phyloP scores from a whole-genome alignment of 2,888 invertebrate genomes.

The Eupithecia subfuscata region DNA sequence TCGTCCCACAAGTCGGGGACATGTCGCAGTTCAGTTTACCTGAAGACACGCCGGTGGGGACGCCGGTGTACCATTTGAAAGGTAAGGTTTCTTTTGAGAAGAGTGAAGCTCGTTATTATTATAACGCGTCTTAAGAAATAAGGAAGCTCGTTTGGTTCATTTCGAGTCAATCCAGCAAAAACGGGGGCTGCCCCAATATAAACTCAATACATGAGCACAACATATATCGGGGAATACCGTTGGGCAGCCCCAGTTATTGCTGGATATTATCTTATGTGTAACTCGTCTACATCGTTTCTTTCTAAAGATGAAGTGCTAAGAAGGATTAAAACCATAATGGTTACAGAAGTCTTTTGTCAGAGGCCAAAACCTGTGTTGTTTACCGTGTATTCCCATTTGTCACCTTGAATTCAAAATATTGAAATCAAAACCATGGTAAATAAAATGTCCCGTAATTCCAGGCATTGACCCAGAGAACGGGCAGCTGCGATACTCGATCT shows the following conservation, averaged over 20 bases:
- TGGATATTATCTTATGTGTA: no score
- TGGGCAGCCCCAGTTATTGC: no score
- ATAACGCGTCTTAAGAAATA: background rate
- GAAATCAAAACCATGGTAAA: background rate
- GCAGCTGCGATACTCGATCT: slow-evolving; percentile 89
- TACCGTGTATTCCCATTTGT: no score
- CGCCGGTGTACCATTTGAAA: slow-evolving; percentile 90
- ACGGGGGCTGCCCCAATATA: no score
- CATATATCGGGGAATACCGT: no score
- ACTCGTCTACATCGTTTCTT: no score
- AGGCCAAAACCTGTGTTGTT: no score
- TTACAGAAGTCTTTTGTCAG: background rate
- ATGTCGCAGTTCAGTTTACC: slow-evolving; percentile 89
- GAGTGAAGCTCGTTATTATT: background rate
- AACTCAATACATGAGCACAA: no score
- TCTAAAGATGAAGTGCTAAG: background rate
- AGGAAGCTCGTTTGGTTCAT: background rate
- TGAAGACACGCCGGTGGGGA: slow-evolving; percentile 90
- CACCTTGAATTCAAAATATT: background rate
- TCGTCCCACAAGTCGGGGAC: slow-evolving; percentile 89
- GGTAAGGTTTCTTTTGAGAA: slow-evolving; percentile 66
- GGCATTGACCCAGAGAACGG: slow-evolving; percentile 90
- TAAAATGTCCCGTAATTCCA: slow-evolving; percentile 51
- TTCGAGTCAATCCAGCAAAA: no score
- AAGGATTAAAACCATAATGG: background rate